Conservation (phyloP, 2,113 vertebrate genomes). For the Lanius collurio region DNA sequence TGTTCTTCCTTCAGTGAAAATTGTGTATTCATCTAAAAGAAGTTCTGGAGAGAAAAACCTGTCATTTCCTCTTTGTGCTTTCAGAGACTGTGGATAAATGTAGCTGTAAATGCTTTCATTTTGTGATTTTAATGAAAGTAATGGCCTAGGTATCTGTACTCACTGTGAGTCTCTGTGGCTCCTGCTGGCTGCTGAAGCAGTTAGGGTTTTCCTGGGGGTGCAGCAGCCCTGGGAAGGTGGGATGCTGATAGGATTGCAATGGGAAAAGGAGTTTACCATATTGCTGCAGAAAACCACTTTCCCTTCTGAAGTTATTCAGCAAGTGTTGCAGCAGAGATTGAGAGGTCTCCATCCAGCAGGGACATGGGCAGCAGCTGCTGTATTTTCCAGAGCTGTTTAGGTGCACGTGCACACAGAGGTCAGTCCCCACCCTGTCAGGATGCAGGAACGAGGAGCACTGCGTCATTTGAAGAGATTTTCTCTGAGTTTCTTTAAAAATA, state of each 20-base stretch:
- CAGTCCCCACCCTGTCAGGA: neutral
- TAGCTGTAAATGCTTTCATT: constrained; percentile 2
- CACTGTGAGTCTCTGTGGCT: neutral
- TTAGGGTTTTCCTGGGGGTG: neutral
- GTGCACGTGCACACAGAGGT: accelerated
- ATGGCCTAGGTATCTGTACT: neutral
- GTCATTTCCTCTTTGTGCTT: neutral
- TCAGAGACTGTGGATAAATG: neutral
- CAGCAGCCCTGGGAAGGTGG: neutral
- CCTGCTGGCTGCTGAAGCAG: neutral
- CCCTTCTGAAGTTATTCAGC: neutral
- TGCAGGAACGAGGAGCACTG: neutral
- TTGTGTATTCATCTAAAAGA: neutral
- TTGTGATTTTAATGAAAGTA: neutral
- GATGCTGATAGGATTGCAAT: neutral
- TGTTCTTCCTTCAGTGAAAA: neutral
- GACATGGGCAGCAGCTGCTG: accelerated
- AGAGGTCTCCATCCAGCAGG: neutral
- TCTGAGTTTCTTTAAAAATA: neutral
- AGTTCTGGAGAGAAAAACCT: neutral
- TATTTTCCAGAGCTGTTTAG: neutral
- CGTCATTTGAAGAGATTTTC: neutral
- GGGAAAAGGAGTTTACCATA: neutral
- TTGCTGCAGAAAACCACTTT: neutral
- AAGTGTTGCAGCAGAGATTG: neutral